Evolutionary conservation across 2,113 vertebrate genomes (phyloP), one percentile per base, ranked within the genome.

Genomic region (Gallinago media): DNA sequence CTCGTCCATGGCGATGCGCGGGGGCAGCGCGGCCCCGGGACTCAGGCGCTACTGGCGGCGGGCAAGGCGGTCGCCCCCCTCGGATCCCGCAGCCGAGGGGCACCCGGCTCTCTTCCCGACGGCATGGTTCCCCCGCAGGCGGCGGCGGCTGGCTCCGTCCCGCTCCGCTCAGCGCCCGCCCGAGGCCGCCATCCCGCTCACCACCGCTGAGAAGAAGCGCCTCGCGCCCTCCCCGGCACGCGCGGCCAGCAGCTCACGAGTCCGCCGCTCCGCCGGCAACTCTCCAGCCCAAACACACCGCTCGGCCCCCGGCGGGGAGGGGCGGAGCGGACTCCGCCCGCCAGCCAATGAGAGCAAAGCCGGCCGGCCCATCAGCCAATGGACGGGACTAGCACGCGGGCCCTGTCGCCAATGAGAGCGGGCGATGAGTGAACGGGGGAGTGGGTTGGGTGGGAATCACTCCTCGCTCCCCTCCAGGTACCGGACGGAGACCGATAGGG

Each of bases 1-100:
- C 79, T 99, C 99, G 98, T 99, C 99, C 99, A 99, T 99, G 97
- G 98, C 91, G 91, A n/a, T 98, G 81, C 77, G 56, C 61, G 42
- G 89, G 49, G 49, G 12, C 73, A 52, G 55, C 74, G 97, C 95
- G 55, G 31, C 55, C 31, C 55, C 31, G 46, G 85, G 72, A 92
- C 74, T 92, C 14, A 94, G 49, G 95, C 71, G 55, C 91, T 72
- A 65, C 80, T 63, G 26, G 76, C 49, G 65, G 88, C 73, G 50
- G 46, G 7, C 54, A n/a, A 23, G 62, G 50, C 31, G 26, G 31
- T 26, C 68, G 40, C 46, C 70, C 75, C 58, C 40, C 12, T 66
- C 27, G 36, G 68, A 63, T 70, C 56, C 92, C 81, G 72, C 66
- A 68, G 68, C 73, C 46, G 27, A 34, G 27, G 42, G n/a, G 40